These are phyloP conservation scores for Sialis lutaria DNA, from an alignment of 2,888 invertebrate species.

Conservation along the genomic window DNA sequence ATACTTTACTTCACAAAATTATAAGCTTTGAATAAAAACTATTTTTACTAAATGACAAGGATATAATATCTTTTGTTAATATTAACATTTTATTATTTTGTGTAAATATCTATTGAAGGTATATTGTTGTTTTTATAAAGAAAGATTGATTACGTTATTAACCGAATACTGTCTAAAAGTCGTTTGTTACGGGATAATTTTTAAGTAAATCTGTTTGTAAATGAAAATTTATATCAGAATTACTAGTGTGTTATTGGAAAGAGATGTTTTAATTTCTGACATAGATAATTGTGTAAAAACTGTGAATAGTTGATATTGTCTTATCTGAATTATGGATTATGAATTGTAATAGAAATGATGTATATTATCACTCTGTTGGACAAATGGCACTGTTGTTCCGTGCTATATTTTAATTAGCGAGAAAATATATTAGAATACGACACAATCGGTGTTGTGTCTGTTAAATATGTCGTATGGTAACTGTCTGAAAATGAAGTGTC, in stretches of 20 bases:
- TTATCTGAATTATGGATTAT: not conserved
- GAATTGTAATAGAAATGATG: not conserved
- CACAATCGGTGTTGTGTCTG: not conserved
- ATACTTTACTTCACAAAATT: too few relatives aligned
- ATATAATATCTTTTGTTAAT: not conserved
- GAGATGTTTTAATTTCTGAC: not conserved
- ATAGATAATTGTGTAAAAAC: not conserved
- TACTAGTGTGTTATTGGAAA: not conserved
- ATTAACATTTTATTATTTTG: not conserved
- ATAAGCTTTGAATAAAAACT: too few relatives aligned
- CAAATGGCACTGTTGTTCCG: not conserved
- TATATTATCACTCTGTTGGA: not conserved
- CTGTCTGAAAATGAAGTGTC: not conserved
- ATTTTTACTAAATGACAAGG: not conserved
- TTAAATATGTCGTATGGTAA: not conserved
- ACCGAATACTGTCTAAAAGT: not conserved
- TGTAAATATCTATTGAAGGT: not conserved
- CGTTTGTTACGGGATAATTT: conserved; percentile 1
- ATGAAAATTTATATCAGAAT: not conserved
- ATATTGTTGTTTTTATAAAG: not conserved
- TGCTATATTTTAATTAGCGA: not conserved
- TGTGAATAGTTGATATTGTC: not conserved
- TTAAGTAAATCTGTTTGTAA: not conserved
- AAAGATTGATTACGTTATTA: too few relatives aligned
- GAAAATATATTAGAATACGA: not conserved